These are phyloP conservation scores for Tinamus guttatus DNA, from an alignment of 2,113 vertebrate species.

Conservation along the genomic window DNA sequence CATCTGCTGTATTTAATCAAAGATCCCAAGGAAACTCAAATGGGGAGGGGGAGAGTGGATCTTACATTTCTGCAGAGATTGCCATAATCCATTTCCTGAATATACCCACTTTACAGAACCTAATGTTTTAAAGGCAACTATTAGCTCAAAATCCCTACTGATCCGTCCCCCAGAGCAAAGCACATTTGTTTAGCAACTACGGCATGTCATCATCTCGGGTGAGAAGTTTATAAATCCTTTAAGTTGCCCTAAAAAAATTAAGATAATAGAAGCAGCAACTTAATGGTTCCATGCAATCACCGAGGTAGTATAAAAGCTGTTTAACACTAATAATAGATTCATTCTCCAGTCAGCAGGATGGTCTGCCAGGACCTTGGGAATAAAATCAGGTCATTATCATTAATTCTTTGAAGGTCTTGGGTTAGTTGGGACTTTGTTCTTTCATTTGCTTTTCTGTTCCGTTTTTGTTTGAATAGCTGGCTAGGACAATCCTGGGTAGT, in stretches of 20 bases:
- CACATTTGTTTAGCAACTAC: slow-evolving; percentile 32
- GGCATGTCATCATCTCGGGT: slow-evolving; percentile 11
- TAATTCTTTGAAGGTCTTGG: slow-evolving; percentile 12
- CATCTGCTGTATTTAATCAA: not conserved
- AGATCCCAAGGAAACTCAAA: slow-evolving; percentile 9
- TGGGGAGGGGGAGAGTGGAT: not conserved
- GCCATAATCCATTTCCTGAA: not conserved
- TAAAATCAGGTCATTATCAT: slow-evolving; percentile 45
- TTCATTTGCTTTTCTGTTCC: slow-evolving; percentile 37
- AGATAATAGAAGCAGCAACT: slow-evolving; percentile 37
- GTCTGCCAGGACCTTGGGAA: slow-evolving; percentile 1
- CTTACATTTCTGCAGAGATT: slow-evolving; percentile 9
- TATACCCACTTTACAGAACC: not conserved
- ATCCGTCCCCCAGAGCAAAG: slow-evolving; percentile 22
- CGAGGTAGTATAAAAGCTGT: slow-evolving; percentile 50
- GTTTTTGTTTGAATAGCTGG: slow-evolving; percentile 16
- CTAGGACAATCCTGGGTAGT: not conserved
- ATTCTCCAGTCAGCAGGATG: slow-evolving; percentile 35
- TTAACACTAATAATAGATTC: slow-evolving; percentile 43
- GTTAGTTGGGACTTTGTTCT: slow-evolving; percentile 20
- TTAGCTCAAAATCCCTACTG: slow-evolving; percentile 8
- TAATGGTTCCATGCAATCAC: slow-evolving; percentile 48
- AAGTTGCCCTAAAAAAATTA: slow-evolving; percentile 46
- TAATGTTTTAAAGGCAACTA: slow-evolving; percentile 27
- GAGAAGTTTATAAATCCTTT: slow-evolving; percentile 34